Base-by-base conservation (phyloP, 1,140 invertebrate species). In the Aphelenchoides avenae region DNA sequence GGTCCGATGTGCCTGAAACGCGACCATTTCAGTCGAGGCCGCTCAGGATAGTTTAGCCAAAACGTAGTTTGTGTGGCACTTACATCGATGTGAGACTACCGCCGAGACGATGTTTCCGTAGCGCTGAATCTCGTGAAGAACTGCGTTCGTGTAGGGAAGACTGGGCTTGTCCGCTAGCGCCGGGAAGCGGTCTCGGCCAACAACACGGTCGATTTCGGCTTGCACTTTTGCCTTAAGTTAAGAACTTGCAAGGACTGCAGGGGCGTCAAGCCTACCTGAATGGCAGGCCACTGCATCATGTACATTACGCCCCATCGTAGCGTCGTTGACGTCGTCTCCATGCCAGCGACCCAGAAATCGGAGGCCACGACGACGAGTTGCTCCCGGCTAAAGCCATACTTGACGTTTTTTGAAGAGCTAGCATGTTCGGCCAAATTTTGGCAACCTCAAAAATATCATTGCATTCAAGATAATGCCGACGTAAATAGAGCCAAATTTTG, bases 301-400 rank as follows among this genome's bases (percentile, higher is more conserved):
- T 9, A 31, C 7, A 34, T 34, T 7, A 48, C 13, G 26, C 15
- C 41, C 41, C 41, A 43, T 39, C 11, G 13, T 7, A 48, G 9
- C 6, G 46, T 48, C n/a, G 46, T 34, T 7, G 11, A 34, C 9
- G 46, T 48, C 11, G 46, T 48, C 7, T 48, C 46, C 46, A 48
- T 48, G 7, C 46, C 46, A n/a, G 46, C 46, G 7, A 48, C 13
- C 46, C 46, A 48, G 11, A 48, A 48, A 31, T 48, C 46, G 46
- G 11, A 34, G 27, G 46, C 46, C 15, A 48, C 46, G 26, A 18
- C 18, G n/a, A n/a, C n/a, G n/a, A n/a, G n/a, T n/a, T n/a, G n/a
- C n/a, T n/a, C n/a, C n/a, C n/a, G n/a, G n/a, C n/a, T n/a, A n/a
- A n/a, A n/a, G n/a, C n/a, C n/a, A n/a, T n/a, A n/a, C n/a, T n/a